Conservation (phyloP, 2,888 invertebrate genomes). For the Tryphoninae sp. region DNA sequence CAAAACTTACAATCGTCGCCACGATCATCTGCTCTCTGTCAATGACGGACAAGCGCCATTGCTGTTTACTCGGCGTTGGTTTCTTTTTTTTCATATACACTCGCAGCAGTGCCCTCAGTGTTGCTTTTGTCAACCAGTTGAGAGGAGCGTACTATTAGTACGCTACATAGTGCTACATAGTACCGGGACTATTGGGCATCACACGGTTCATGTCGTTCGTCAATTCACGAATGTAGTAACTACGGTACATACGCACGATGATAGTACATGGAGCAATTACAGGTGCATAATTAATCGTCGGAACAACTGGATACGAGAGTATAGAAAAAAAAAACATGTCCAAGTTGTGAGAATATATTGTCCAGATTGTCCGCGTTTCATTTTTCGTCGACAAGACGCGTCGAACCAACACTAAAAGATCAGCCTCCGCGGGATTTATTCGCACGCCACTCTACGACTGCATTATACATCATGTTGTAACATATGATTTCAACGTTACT, state of each 20-base stretch:
- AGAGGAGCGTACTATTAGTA: background rate
- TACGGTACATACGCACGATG: background rate
- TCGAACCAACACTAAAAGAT: background rate
- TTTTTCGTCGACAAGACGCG: background rate
- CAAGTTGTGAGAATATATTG: background rate
- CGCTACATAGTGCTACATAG: background rate
- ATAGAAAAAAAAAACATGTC: background rate
- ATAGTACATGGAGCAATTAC: constrained; percentile 10
- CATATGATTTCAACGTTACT: constrained; percentile 52
- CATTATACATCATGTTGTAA: constrained; percentile 28
- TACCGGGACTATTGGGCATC: too few species aligned
- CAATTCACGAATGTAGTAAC: background rate
- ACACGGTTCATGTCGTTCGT: constrained; percentile 28
- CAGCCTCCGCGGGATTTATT: background rate
- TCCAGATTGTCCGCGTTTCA: background rate
- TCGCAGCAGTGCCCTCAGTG: constrained; percentile 17
- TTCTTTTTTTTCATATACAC: background rate
- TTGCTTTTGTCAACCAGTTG: background rate
- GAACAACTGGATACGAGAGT: background rate
- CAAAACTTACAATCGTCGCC: background rate
- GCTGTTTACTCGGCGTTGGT: constrained; percentile 31
- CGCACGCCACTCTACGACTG: background rate
- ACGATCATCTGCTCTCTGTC: background rate
- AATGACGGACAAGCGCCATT: constrained; percentile 38
- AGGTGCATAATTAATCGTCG: constrained; percentile 34